phyloP scores from a whole-genome alignment of 2,797 vertebrate genomes.

The Oryzias sinensis region DNA sequence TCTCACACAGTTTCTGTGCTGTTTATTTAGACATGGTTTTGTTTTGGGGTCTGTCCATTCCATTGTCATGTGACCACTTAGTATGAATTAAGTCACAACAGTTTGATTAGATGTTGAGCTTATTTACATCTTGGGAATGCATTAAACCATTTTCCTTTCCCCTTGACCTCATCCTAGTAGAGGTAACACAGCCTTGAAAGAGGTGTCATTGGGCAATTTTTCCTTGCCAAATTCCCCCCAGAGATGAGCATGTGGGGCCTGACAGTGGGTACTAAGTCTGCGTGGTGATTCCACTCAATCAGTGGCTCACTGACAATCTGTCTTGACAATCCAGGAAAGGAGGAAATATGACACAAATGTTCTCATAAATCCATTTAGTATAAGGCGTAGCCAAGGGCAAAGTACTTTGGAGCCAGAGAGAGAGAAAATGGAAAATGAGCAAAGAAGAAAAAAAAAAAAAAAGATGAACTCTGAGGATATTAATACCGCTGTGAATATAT shows the following conservation, averaged over 20 bases:
- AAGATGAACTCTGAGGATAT: constrained; percentile 80
- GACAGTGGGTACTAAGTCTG: constrained; percentile 72
- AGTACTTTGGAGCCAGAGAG: constrained; percentile 75
- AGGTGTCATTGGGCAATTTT: constrained; percentile 73
- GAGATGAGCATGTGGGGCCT: constrained; percentile 70
- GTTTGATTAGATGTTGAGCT: constrained; percentile 29
- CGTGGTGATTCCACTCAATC: constrained; percentile 76
- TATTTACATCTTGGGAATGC: constrained; percentile 39
- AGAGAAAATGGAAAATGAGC: constrained; percentile 74
- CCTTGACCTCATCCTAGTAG: constrained; percentile 68
- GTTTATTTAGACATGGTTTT: neutral
- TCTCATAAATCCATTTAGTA: constrained; percentile 83
- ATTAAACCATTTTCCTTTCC: constrained; percentile 62
- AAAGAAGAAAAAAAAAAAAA: constrained; percentile 43
- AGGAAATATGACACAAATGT: constrained; percentile 83
- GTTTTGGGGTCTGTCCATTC: neutral
- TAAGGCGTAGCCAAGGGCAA: constrained; percentile 81
- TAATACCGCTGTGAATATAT: constrained; percentile 81
- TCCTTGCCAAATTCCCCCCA: constrained; percentile 70
- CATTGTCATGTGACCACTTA: neutral
- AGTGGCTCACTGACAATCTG: constrained; percentile 72
- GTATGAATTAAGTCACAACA: constrained; percentile 16
- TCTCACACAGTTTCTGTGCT: neutral
- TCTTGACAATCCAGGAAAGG: constrained; percentile 78
- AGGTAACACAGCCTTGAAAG: constrained; percentile 56